Conservation (phyloP, 2,113 vertebrate species). For the Petroica traversi region DNA sequence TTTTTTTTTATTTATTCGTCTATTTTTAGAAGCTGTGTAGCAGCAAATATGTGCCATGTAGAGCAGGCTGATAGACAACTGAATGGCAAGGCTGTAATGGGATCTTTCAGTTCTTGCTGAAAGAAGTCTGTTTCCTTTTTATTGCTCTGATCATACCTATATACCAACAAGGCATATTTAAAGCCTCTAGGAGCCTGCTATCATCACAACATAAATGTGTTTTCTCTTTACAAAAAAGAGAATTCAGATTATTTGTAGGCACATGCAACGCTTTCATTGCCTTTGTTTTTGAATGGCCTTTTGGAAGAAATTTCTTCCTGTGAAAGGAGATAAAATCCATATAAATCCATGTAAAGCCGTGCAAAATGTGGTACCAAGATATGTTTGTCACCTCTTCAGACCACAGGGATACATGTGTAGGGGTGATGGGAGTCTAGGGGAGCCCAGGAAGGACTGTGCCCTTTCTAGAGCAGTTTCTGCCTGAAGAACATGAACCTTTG, state of each 20-base stretch:
- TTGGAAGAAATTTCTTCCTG: background rate
- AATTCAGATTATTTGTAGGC: background rate
- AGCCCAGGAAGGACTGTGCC: background rate
- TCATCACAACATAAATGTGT: background rate
- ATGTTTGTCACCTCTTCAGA: background rate
- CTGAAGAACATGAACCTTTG: background rate
- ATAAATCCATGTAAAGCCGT: background rate
- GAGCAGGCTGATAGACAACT: background rate
- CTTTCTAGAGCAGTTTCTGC: background rate
- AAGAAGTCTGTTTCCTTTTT: background rate
- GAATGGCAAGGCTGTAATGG: background rate
- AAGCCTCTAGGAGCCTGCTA: background rate
- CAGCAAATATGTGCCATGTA: background rate
- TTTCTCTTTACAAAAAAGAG: background rate
- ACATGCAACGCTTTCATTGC: fast-evolving
- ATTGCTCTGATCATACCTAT: background rate
- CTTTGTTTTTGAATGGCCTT: background rate
- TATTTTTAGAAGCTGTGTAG: background rate
- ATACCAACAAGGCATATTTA: background rate
- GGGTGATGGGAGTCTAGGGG: background rate
- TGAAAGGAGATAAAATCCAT: background rate
- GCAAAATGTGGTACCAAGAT: background rate
- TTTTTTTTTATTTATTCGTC: background rate
- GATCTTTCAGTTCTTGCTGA: conserved; percentile 1
- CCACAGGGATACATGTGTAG: fast-evolving